phyloP scores from a whole-genome alignment of 1,140 invertebrate species.

The Dreissena polymorpha region DNA sequence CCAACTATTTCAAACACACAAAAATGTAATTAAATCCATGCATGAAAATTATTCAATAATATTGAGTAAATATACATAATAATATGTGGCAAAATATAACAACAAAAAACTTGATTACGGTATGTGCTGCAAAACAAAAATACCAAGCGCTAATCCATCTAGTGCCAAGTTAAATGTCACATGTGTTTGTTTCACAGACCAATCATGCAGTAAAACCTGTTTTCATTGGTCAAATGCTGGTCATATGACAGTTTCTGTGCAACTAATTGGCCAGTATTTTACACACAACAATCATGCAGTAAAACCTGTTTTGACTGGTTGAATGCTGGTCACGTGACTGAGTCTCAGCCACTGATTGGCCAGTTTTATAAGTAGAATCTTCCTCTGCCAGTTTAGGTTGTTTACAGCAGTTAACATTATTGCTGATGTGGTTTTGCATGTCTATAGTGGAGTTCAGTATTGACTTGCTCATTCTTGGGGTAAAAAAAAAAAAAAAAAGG shows the following conservation, averaged over 20 bases:
- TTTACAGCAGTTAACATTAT: slow-evolving; percentile 49
- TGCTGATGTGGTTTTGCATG: slow-evolving; percentile 29
- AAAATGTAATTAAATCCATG: too few species aligned
- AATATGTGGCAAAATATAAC: too few species aligned
- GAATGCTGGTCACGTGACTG: slow-evolving; percentile 36
- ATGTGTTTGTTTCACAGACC: too few species aligned
- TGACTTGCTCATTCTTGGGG: slow-evolving; percentile 45
- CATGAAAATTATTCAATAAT: too few species aligned
- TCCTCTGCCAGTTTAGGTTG: slow-evolving; percentile 28
- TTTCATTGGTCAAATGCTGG: too few species aligned
- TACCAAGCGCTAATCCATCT: not conserved
- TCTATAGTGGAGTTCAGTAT: slow-evolving; percentile 47
- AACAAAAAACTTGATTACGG: too few species aligned
- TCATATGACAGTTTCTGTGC: too few species aligned
- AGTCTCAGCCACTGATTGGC: slow-evolving; percentile 35
- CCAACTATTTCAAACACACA: too few species aligned
- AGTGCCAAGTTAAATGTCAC: not conserved
- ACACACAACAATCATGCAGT: slow-evolving; percentile 40
- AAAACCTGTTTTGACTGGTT: slow-evolving; percentile 51
- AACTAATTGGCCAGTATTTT: too few species aligned
- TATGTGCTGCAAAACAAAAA: slow-evolving; percentile 5
- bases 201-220: too few species aligned
- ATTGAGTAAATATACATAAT: too few species aligned
- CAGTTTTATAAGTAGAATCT: not conserved
- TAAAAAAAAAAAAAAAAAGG: not conserved